phyloP scores from a whole-genome alignment of 2,797 vertebrate species.

The Rhynchotus rufescens region DNA sequence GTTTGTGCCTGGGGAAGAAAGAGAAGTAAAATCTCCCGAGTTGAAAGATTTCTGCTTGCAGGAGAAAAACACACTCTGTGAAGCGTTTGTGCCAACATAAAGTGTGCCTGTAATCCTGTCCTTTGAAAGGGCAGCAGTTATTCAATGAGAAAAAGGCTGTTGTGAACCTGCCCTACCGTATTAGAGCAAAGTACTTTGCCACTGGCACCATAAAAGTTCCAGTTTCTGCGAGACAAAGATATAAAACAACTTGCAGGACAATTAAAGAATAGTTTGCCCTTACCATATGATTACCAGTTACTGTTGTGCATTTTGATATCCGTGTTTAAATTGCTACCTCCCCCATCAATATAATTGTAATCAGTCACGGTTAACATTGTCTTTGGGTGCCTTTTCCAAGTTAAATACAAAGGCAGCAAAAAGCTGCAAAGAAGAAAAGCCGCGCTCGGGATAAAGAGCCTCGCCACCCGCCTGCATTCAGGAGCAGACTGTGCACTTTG shows the following conservation, averaged over 20 bases:
- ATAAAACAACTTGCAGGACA: constrained; percentile 55
- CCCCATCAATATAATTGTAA: constrained; percentile 64
- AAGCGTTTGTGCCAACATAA: background rate
- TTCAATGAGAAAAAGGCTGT: constrained; percentile 65
- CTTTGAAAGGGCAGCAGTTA: constrained; percentile 52
- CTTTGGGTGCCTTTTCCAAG: constrained; percentile 63
- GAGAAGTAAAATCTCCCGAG: background rate
- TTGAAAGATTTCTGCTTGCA: constrained; percentile 38
- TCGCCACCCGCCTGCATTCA: constrained; percentile 54
- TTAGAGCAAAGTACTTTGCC: constrained; percentile 54
- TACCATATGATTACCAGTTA: constrained; percentile 57
- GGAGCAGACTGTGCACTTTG: constrained; percentile 57
- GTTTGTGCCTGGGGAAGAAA: background rate
- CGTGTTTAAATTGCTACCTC: constrained; percentile 57
- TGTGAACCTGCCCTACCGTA: constrained; percentile 50
- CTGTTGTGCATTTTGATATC: constrained; percentile 47
- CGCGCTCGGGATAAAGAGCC: constrained; percentile 24
- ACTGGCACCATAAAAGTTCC: constrained; percentile 62
- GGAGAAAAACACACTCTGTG: constrained; percentile 41
- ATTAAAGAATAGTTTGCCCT: constrained; percentile 65
- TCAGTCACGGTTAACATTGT: constrained; percentile 44
- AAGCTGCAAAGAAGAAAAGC: constrained; percentile 44
- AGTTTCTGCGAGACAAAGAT: constrained; percentile 62
- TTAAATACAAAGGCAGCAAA: constrained; percentile 61
- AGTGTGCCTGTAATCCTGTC: constrained; percentile 60